Conservation (phyloP, 2,113 vertebrate genomes). For the Thomomys bottae region DNA sequence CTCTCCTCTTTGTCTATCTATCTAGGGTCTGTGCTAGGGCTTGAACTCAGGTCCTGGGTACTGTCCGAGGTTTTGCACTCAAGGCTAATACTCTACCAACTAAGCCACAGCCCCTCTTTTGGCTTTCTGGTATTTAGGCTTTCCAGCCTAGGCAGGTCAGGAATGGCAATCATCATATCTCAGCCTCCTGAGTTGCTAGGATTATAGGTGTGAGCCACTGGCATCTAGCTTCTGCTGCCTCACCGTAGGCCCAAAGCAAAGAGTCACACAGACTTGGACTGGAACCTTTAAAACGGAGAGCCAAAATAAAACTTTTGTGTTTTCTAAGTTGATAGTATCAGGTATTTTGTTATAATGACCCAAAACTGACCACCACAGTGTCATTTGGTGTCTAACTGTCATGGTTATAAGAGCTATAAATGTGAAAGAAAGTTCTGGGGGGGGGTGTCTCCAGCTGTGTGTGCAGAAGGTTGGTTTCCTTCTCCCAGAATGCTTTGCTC, state of each 20-base stretch:
- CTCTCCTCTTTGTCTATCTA: not conserved
- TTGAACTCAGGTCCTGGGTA: too few relatives aligned
- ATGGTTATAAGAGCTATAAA: not conserved
- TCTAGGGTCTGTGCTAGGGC: not conserved
- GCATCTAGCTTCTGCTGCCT: not conserved
- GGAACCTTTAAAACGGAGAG: not conserved
- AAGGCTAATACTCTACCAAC: too few relatives aligned
- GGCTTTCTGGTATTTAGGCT: too few relatives aligned
- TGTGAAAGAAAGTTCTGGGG: not conserved
- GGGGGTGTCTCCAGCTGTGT: not conserved
- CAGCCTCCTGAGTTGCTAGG: too few relatives aligned
- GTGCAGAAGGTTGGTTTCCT: not conserved
- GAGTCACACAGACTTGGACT: too few relatives aligned
- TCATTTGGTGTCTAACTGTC: not conserved
- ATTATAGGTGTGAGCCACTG: too few relatives aligned
- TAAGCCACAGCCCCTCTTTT: too few relatives aligned
- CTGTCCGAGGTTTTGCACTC: too few relatives aligned
- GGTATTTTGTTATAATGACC: not conserved
- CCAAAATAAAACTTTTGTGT: not conserved
- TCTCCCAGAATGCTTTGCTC: not conserved
- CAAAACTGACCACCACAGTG: not conserved
- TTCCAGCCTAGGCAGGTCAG: too few relatives aligned
- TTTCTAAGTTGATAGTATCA: too few relatives aligned
- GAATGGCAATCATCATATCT: too few relatives aligned
- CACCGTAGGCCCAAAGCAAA: not conserved